These are phyloP conservation scores for Leptinotarsa haldemani DNA, from an alignment of 2,888 invertebrate species.

Conservation along the genomic window DNA sequence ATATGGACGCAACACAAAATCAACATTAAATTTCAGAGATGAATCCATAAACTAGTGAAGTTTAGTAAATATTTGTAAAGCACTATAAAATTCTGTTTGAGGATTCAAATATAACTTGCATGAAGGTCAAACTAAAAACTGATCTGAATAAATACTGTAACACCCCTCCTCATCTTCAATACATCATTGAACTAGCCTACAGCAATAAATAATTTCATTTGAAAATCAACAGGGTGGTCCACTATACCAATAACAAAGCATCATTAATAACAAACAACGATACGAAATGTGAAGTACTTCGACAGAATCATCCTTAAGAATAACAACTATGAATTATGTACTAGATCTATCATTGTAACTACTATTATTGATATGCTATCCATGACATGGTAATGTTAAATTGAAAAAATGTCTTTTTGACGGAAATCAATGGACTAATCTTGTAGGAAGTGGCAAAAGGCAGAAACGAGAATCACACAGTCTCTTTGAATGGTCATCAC, in stretches of 20 bases:
- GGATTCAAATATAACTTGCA: no score
- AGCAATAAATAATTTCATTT: constrained; percentile 18
- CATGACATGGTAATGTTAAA: constrained; percentile 57
- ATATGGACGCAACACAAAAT: not conserved
- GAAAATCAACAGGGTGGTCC: constrained; percentile 51
- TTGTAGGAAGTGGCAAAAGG: not conserved
- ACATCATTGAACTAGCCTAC: constrained; percentile 20
- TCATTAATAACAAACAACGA: constrained; percentile 17
- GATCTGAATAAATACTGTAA: not conserved
- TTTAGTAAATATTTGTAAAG: no score
- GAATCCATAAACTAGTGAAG: no score
- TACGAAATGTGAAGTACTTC: constrained; percentile 13
- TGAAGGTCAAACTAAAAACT: not conserved
- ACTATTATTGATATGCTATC: constrained; percentile 62
- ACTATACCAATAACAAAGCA: constrained; percentile 45
- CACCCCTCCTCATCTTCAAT: not conserved
- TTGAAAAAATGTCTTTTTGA: constrained; percentile 34
- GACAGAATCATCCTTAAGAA: constrained; percentile 16
- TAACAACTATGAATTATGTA: constrained; percentile 44
- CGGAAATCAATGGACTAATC: constrained; percentile 21
- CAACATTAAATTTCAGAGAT: not conserved
- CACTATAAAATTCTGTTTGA: no score
- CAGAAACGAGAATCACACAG: not conserved
- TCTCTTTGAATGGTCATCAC: not conserved
- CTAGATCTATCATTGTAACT: constrained; percentile 50